Evolutionary conservation across 2,888 invertebrate species (phyloP), one percentile per base, ranked within the genome.

Genomic region (Lasioglossum zephyrum): DNA sequence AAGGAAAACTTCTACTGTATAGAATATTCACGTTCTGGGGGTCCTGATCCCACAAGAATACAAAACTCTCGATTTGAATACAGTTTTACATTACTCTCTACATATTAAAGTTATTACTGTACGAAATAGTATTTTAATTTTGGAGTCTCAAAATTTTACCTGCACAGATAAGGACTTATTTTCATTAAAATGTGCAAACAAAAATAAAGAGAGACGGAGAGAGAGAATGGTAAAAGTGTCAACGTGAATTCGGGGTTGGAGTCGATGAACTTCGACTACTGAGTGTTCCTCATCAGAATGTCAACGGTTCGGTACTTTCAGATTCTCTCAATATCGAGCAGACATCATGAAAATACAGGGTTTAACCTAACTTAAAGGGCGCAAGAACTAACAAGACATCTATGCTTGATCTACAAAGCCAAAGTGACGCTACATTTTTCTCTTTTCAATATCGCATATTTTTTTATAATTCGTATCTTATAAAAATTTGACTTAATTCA

Each of bases 201-300:
- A 11, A 4, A 5, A 60, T 63, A 26, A 5, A 13, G 1, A 47
- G 16, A 47, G 4, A 47, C 4, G 16, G 0, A 57, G 4, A 60
- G 5, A 57, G 4, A 60, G 5, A 13, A 31, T 31, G 26, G 60
- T 60, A 5, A 60, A 26, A 60, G 16, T 13, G 26, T 31, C 31
- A 36, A 36, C 18, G 16, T 0, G 18, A 66, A 41, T 6, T 77
- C 18, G 11, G 0, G n/a, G 77, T 84, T 77, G 81, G 81, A 81
- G 87, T 88, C 87, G 90, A 84, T 80, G 82, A 90, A 26, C 39
- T 70, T 49, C 74, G 70, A 66, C 72, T 69, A 77, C 39, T 74
- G 83, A 90, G 75, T 90, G 84, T 63, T 85, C 81, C 87, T 81
- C 87, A 84, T 87, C 86, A 47, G 39, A 26, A 57, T 36, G 9